Evolutionary conservation across 2,888 invertebrate species (phyloP).

Genomic region (Lathronympha strigana): DNA sequence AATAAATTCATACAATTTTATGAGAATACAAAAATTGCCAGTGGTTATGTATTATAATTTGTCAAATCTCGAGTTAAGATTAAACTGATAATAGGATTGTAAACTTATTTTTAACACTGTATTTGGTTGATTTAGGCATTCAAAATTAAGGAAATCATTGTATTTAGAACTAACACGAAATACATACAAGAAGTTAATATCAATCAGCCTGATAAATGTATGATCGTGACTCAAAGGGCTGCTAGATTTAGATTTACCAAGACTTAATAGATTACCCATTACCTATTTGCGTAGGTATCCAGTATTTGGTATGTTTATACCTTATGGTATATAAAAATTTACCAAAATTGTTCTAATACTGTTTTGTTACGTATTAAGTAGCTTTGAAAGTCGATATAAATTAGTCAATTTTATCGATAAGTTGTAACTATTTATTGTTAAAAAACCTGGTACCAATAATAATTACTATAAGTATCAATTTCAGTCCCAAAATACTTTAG

Average conservation of each 20-base stretch:
- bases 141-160: too few relatives aligned
- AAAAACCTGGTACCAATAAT: not conserved
- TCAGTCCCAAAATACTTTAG: not conserved
- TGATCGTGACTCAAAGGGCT: not conserved
- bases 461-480: conserved; percentile 4
- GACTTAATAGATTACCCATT: not conserved
- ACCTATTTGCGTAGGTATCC: not conserved
- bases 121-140: too few relatives aligned
- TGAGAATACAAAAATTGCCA: not conserved
- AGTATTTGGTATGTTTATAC: conserved; percentile 6
- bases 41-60: too few relatives aligned
- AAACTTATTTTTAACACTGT: too few relatives aligned
- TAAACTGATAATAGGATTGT: too few relatives aligned
- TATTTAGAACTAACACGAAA: too few relatives aligned
- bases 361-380: not conserved
- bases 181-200: too few relatives aligned
- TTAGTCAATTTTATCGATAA: conserved; percentile 27
- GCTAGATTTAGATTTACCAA: not conserved
- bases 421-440: not conserved
- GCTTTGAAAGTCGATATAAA: not conserved
- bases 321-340: not conserved
- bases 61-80: too few relatives aligned
- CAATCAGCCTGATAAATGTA: too few relatives aligned
- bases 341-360: not conserved
- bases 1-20: not conserved